Conservation (phyloP, 1,140 invertebrate genomes). For the Penaeus indicus region DNA sequence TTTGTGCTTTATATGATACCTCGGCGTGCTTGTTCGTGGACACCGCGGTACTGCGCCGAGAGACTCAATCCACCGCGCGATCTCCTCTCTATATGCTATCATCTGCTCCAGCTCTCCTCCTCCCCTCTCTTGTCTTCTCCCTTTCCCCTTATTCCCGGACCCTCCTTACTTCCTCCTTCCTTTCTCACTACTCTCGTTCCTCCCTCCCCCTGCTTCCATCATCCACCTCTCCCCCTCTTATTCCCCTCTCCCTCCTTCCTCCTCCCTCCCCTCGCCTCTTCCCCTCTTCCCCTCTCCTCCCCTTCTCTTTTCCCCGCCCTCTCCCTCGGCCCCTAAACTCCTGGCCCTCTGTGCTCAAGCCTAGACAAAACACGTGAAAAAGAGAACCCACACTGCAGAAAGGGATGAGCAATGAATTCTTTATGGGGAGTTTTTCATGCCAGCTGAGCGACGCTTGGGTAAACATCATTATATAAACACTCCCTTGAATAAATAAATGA, state of each 20-base stretch:
- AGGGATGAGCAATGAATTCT: slow-evolving; percentile 61
- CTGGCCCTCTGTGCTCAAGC: background rate
- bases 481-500: slow-evolving; percentile 55
- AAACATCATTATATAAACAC: slow-evolving; percentile 63
- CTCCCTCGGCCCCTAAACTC: background rate
- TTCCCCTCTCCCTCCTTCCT: background rate
- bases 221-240: background rate
- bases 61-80: too few species aligned
- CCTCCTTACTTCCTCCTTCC: background rate
- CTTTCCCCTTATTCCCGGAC: background rate
- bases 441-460: slow-evolving; percentile 53
- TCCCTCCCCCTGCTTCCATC: background rate
- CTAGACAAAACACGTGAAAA: slow-evolving; percentile 55
- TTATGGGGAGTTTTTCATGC: slow-evolving; percentile 58
- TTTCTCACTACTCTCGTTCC: background rate
- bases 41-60: too few species aligned
- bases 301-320: background rate
- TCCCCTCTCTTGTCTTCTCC: background rate
- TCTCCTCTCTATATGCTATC: background rate
- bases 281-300: background rate
- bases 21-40: too few species aligned
- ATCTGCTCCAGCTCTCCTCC: background rate
- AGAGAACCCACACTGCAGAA: slow-evolving; percentile 44
- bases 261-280: background rate
- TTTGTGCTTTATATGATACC: too few species aligned